Evolutionary conservation across 2,888 invertebrate species (phyloP), one percentile per base, ranked within the genome.

Genomic region (Tipula unca): DNA sequence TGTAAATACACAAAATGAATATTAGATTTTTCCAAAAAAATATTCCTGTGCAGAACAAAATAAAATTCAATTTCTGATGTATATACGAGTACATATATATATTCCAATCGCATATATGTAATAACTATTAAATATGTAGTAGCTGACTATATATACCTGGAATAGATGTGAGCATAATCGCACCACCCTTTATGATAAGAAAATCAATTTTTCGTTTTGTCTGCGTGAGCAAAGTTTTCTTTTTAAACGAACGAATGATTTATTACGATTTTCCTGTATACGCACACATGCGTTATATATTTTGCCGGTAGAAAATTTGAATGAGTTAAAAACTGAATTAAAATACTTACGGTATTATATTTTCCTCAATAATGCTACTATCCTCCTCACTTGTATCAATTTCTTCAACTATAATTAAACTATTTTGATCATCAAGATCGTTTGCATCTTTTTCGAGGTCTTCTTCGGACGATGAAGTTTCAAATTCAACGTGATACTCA

Each of bases 391-490:
- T 36, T 84, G 32, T 20, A 84, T 17, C 14, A 39, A 84, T 39
- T 20, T 35, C 84, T 14, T 84, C 84, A 36, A 36, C 84, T 20
- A 84, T 39, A 83, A 83, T 35, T 17, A 83, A 29, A 32, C 35
- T 83, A 83, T 35, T 83, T 83, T 35, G 32, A 83, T 83, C 83
- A n/a, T 83, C 29, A 32, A 83, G n/a, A 83, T 83, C 83, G 10
- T 29, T 29, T 0, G 6, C 17, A 83, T 83, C 83, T 17, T 83
- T 83, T n/a, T 83, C 83, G 29, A 83, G 35, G 6, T 83, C 83
- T 32, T 83, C 83, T 83, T 83, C 83, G n/a, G 83, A 83, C n/a
- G 83, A 83, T 17, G 83, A 83, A 14, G 32, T 17, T 83, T 83
- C 83, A 83, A 83, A 83, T 83, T 83, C 83, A 14, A 83, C 83